phyloP scores from a whole-genome alignment of 1,140 invertebrate species.

The Leptinotarsa undecemlineata region DNA sequence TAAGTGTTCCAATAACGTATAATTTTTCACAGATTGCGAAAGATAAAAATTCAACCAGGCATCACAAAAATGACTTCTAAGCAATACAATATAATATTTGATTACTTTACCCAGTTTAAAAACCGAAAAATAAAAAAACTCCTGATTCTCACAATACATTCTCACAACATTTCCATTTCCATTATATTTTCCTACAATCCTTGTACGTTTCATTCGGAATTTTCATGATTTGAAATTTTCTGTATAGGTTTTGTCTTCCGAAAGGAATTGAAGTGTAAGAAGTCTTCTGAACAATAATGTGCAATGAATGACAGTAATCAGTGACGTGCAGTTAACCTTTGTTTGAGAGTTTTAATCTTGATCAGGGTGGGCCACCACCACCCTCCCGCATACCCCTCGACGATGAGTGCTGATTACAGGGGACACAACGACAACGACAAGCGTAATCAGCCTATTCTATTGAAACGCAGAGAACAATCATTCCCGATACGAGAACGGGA shows the following conservation, averaged over 20 bases:
- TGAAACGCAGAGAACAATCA: conserved; percentile 47
- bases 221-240: not conserved
- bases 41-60: too few relatives aligned
- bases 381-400: conserved; percentile 10
- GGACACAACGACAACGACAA: conserved; percentile 42
- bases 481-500: conserved; percentile 32
- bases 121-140: too few relatives aligned
- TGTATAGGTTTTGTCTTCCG: not conserved
- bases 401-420: conserved; percentile 35
- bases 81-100: too few relatives aligned
- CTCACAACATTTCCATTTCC: not conserved
- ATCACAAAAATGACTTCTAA: too few relatives aligned
- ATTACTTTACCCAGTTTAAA: too few relatives aligned
- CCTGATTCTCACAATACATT: not conserved
- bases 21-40: too few relatives aligned
- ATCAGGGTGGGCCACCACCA: conserved; percentile 29
- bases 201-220: not conserved
- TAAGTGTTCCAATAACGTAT: too few relatives aligned
- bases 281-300: conserved; percentile 4
- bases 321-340: conserved; percentile 46
- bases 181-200: not conserved
- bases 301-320: conserved; percentile 21
- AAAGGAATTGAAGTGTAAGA: conserved; percentile 1
- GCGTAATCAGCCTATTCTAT: conserved; percentile 50
- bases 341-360: conserved; percentile 47